Evolutionary conservation across 2,113 vertebrate genomes (phyloP).

Genomic region (Maccullochella peelii): DNA sequence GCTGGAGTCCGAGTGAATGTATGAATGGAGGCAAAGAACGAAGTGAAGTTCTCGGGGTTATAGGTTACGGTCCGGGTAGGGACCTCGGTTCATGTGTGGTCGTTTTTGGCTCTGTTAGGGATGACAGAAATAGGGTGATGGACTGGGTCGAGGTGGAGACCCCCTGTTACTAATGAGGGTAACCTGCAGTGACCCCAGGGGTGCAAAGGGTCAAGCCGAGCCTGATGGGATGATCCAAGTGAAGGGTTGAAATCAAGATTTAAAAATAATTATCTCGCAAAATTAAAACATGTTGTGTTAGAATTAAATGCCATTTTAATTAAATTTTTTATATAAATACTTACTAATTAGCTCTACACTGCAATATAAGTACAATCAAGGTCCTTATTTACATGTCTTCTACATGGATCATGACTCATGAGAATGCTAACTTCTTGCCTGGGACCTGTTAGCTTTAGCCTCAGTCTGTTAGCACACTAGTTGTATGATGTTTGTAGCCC

Average conservation of each 20-base stretch:
- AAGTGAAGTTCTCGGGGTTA: slow-evolving; percentile 65
- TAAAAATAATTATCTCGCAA: neutral
- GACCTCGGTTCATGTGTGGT: slow-evolving; percentile 71
- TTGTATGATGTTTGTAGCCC: no score
- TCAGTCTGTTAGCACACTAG: no score
- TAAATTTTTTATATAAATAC: no score
- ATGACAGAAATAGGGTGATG: slow-evolving; percentile 56
- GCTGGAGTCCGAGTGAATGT: slow-evolving; percentile 45
- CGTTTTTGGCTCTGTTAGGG: slow-evolving; percentile 47
- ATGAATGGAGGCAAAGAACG: slow-evolving; percentile 63
- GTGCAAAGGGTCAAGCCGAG: slow-evolving; percentile 52
- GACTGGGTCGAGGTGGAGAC: slow-evolving; percentile 56
- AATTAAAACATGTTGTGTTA: no score
- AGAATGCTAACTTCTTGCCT: no score
- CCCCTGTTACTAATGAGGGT: slow-evolving; percentile 76
- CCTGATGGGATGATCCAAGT: slow-evolving; percentile 48
- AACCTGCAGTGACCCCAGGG: slow-evolving; percentile 62
- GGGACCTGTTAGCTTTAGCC: no score
- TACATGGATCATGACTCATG: no score
- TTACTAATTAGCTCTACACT: no score
- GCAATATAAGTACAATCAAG: no score
- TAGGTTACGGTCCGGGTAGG: slow-evolving; percentile 65
- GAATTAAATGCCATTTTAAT: no score
- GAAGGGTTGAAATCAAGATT: slow-evolving; percentile 30
- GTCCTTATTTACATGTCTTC: no score